Base-by-base conservation (phyloP, 1,140 invertebrate species). In the Callitettix versicolor region DNA sequence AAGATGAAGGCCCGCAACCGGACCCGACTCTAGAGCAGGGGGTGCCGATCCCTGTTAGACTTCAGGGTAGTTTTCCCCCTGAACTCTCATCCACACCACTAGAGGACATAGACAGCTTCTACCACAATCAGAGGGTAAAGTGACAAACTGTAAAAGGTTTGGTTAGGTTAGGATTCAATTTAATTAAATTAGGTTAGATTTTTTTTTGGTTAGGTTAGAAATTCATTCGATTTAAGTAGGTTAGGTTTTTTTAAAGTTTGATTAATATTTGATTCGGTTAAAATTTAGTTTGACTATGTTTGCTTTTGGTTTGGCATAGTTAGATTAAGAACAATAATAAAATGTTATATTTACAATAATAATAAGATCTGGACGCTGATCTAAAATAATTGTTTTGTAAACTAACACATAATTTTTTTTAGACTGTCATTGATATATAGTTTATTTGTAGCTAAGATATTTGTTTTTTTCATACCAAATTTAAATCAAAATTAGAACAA, bases 81-180 rank as follows among this genome's bases (percentile, higher is more conserved):
- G 91, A 95, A 77, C 78, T 95, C 73, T 77, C 88, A 70, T 91
- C 88, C 73, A 91, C 85, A 71, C 91, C 91, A 69, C 84, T 95
- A 73, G 91, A 95, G 79, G 91, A 95, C 80, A 91, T 95, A 73
- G 91, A 95, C 76, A 81, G 79, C 68, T 95, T 81, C 78, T 94
- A 94, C 74, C 82, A 84, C 70, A 93, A 93, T 78, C 80, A 88
- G 80, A 86, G 80, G 82, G 90, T 93, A 76, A 79, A 7, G 22
- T 24, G 18, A 7, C 18, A 30, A 30, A 30, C n/a, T n/a, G n/a
- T n/a, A n/a, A n/a, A n/a, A n/a, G n/a, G n/a, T n/a, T 43, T n/a
- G 6, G 7, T 43, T 20, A 9, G 5, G 18, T 20, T 9, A 43
- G 6, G 7, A 15, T 20, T 43, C 15, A 43, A 43, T 43, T 9